Evolutionary conservation across 2,888 invertebrate species (phyloP).

Genomic region (Acrocyrtus sp.): DNA sequence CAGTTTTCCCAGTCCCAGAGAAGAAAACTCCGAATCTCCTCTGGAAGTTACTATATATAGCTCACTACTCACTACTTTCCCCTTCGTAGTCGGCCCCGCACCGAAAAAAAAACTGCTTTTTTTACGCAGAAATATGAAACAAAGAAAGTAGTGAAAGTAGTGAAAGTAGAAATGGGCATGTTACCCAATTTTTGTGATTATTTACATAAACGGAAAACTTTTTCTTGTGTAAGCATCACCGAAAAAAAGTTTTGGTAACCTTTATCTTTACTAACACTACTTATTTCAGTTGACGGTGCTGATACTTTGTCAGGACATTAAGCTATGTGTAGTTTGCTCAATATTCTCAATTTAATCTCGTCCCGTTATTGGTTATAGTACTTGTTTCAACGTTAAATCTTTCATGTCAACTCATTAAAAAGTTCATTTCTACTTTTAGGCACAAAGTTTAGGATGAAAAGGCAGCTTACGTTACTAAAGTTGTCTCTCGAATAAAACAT

Average conservation of each 20-base stretch:
- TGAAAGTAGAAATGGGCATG: slow-evolving; percentile 16
- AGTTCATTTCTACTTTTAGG: slow-evolving; percentile 23
- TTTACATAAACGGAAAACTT: slow-evolving; percentile 40
- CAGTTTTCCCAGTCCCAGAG: background rate
- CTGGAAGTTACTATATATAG: background rate
- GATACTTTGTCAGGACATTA: too few species aligned
- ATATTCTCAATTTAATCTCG: slow-evolving; percentile 42
- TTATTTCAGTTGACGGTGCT: too few species aligned
- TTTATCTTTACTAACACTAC: slow-evolving; percentile 1
- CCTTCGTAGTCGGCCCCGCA: too few species aligned
- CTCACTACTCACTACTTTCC: too few species aligned
- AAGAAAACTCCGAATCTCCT: background rate
- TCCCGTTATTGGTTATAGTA: slow-evolving; percentile 32
- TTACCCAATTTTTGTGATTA: slow-evolving; percentile 45
- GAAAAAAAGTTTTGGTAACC: slow-evolving; percentile 24
- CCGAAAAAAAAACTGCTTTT: too few species aligned
- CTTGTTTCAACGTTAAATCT: slow-evolving; percentile 36
- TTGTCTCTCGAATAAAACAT: too few species aligned
- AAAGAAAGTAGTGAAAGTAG: slow-evolving; percentile 30
- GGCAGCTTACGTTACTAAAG: too few species aligned
- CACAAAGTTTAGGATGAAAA: too few species aligned
- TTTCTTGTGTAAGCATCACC: slow-evolving; percentile 9
- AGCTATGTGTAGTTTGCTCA: slow-evolving; percentile 23
- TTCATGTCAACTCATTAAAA: slow-evolving; percentile 46
- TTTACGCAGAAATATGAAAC: background rate